Percentiles rank a stretch among this genome's conserved stretches.
These are phyloP conservation scores for Callithrix jacchus DNA, from an alignment of 2,113 vertebrate species.

Conservation along the genomic window DNA sequence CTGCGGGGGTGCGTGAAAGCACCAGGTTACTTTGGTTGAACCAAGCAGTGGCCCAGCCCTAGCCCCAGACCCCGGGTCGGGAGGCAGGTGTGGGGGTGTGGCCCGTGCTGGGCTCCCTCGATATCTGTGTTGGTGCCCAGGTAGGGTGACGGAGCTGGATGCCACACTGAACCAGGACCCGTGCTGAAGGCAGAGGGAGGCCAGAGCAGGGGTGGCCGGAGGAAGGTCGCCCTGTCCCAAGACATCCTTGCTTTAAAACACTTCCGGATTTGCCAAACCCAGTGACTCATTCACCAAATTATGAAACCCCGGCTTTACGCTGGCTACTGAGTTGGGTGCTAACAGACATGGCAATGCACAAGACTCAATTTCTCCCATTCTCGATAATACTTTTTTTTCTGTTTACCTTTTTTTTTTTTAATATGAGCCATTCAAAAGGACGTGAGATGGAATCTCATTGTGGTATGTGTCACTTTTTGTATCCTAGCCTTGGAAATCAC, in stretches of 20 bases:
- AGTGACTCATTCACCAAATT: background rate
- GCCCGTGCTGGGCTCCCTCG: rapidly evolving
- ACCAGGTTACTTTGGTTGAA: no score
- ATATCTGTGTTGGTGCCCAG: rapidly evolving
- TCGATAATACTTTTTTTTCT: rapidly evolving
- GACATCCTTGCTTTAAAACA: no score
- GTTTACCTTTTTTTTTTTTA: background rate
- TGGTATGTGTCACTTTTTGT: rapidly evolving
- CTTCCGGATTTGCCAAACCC: rapidly evolving
- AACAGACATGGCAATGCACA: rapidly evolving
- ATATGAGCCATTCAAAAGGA: rapidly evolving
- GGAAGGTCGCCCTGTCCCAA: no score
- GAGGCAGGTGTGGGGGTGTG: background rate
- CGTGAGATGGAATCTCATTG: rapidly evolving
- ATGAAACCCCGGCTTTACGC: background rate
- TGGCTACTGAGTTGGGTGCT: background rate
- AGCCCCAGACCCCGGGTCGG: rapidly evolving
- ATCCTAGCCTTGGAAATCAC: background rate
- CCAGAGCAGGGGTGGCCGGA: rapidly evolving
- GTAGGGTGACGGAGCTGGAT: rapidly evolving
- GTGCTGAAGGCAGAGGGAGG: rapidly evolving
- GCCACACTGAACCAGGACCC: background rate
- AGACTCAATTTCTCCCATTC: rapidly evolving
- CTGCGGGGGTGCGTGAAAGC: no score
- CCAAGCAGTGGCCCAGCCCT: rapidly evolving